Evolutionary conservation across 2,888 invertebrate species (phyloP).

Genomic region (Embidobia sp.): DNA sequence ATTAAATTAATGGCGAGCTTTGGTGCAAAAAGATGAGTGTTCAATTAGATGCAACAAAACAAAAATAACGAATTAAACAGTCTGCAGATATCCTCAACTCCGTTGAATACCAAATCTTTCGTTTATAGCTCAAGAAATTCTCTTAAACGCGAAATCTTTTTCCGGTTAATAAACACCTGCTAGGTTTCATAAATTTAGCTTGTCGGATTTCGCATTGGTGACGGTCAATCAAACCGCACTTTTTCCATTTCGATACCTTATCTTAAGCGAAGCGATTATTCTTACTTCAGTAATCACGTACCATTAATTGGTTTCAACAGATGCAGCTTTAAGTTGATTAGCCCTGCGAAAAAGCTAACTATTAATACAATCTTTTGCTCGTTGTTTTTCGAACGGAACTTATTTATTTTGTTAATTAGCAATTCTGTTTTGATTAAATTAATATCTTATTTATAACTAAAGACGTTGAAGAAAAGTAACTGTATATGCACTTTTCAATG

Average conservation of each 20-base stretch:
- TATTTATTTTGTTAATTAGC: too few species aligned
- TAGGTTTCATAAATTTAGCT: conserved; percentile 2
- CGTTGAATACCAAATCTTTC: conserved; percentile 21
- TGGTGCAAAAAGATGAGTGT: conserved; percentile 15
- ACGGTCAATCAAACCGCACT: conserved; percentile 29
- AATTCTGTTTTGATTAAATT: too few species aligned
- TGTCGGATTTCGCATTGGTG: conserved; percentile 16
- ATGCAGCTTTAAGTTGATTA: too few species aligned
- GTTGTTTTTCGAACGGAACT: too few species aligned
- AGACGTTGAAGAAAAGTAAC: too few species aligned
- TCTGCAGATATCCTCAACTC: conserved; percentile 19
- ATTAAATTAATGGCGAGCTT: conserved; percentile 16
- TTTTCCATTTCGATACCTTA: conserved; percentile 12
- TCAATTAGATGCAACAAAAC: conserved; percentile 23
- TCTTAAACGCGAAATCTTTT: conserved; percentile 29
- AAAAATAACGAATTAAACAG: conserved; percentile 19
- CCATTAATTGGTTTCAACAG: too few species aligned
- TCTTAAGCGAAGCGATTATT: too few species aligned
- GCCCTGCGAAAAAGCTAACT: too few species aligned
- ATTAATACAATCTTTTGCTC: too few species aligned
- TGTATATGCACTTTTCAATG: too few species aligned
- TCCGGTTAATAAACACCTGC: conserved; percentile 40
- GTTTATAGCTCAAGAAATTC: conserved; percentile 7
- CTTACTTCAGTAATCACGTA: too few species aligned
- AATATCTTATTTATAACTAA: too few species aligned